A percentile compares a stretch with the other conserved stretches of the same genome.
Conservation (phyloP, 2,888 invertebrate species). For the Agonopterix heracliana region DNA sequence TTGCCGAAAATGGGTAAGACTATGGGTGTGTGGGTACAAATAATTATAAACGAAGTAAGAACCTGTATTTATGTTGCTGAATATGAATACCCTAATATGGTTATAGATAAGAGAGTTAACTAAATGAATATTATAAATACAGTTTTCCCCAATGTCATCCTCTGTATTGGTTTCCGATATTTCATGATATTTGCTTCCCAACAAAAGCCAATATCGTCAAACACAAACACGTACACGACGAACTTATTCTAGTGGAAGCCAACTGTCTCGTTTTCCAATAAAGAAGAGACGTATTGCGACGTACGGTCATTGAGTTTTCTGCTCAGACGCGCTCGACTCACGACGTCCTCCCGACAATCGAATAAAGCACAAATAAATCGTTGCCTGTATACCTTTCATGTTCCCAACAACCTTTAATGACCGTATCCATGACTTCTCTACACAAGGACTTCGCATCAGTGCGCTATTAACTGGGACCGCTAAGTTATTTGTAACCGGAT, state of each 20-base stretch:
- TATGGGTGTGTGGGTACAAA: too few relatives aligned
- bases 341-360: constrained; percentile 32
- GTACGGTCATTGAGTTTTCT: constrained; percentile 65
- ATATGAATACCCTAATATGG: too few relatives aligned
- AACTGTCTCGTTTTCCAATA: constrained; percentile 70
- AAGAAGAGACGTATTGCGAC: constrained; percentile 64
- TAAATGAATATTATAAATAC: too few relatives aligned
- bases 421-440: too few relatives aligned
- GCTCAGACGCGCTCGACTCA: constrained; percentile 47
- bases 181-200: constrained; percentile 45
- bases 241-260: constrained; percentile 55
- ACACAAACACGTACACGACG: constrained; percentile 52
- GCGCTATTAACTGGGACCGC: too few relatives aligned
- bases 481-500: too few relatives aligned
- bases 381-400: constrained; percentile 22
- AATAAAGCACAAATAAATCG: constrained; percentile 27
- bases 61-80: too few relatives aligned
- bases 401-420: constrained; percentile 1
- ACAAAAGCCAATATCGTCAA: constrained; percentile 54
- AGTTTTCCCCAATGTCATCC: constrained; percentile 4
- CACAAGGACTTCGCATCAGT: too few relatives aligned
- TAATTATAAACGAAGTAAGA: too few relatives aligned
- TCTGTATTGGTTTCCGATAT: constrained; percentile 32
- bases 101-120: too few relatives aligned
- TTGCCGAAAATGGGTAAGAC: too few relatives aligned